Evolutionary conservation across 1,140 invertebrate genomes (phyloP).

Genomic region (Orchesella cincta): DNA sequence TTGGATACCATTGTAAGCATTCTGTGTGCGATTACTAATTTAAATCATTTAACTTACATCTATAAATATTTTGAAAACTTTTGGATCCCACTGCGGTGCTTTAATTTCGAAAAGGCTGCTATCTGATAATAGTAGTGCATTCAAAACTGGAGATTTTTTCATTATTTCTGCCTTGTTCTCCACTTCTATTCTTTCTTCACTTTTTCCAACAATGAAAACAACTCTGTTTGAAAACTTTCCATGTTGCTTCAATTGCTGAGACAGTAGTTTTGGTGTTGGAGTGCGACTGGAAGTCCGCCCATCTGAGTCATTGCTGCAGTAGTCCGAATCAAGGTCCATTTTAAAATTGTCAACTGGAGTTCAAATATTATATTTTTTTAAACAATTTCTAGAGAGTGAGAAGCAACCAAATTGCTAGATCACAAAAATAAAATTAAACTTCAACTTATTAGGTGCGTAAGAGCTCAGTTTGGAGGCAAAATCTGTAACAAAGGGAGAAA

Average conservation of each 20-base stretch:
- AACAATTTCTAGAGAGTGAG: too few species aligned
- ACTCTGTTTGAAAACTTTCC: not conserved
- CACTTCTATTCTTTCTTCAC: not conserved
- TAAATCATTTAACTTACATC: not conserved
- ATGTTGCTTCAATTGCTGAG: not conserved
- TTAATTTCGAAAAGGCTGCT: not conserved
- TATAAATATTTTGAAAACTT: not conserved
- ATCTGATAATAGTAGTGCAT: not conserved
- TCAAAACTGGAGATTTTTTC: not conserved
- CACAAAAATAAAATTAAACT: too few species aligned
- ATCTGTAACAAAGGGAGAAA: too few species aligned
- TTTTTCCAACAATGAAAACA: not conserved
- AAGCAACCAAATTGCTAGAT: too few species aligned
- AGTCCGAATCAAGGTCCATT: slow-evolving; percentile 17
- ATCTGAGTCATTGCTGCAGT: slow-evolving; percentile 13
- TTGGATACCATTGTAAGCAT: not conserved
- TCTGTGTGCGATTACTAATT: not conserved
- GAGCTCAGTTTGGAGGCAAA: too few species aligned
- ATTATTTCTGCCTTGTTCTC: not conserved
- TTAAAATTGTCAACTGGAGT: slow-evolving; percentile 3
- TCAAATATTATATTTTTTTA: not conserved
- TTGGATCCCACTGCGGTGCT: not conserved
- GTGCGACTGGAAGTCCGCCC: not conserved
- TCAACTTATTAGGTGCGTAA: too few species aligned
- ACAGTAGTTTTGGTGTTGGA: not conserved